Percentiles rank a stretch among this genome's conserved stretches.
These are phyloP conservation scores for Lacanobia wlatinum DNA, from an alignment of 2,888 invertebrate genomes.

Conservation along the genomic window DNA sequence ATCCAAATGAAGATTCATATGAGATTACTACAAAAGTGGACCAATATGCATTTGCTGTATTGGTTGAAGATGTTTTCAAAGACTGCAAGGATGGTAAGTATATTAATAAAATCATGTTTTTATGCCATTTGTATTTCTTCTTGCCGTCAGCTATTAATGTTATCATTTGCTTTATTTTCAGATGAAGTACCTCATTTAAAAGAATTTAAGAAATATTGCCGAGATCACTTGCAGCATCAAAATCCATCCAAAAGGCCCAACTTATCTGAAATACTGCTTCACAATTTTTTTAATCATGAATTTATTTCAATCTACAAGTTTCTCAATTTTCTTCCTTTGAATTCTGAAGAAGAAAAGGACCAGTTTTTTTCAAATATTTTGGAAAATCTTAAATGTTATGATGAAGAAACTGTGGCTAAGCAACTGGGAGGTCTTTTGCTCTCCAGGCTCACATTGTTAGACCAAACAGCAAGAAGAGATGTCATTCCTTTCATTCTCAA, in stretches of 20 bases:
- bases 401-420: conserved; percentile 95
- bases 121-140: neutral
- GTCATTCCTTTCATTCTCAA: conserved; percentile 93
- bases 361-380: conserved; percentile 94
- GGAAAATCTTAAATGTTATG: conserved; percentile 93
- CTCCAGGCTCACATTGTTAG: conserved; percentile 96
- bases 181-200: conserved; percentile 93
- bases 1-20: conserved; percentile 92
- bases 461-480: conserved; percentile 94
- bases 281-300: conserved; percentile 96
- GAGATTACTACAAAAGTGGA: conserved; percentile 92
- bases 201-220: conserved; percentile 93
- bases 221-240: conserved; percentile 92
- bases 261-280: conserved; percentile 92
- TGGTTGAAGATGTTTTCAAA: conserved; percentile 94
- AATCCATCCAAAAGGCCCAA: conserved; percentile 92
- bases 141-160: neutral
- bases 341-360: conserved; percentile 94
- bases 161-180: conserved; percentile 72
- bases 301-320: conserved; percentile 96
- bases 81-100: conserved; percentile 91
- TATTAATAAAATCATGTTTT: conserved; percentile 29
- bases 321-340: conserved; percentile 95
- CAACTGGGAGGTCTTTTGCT: conserved; percentile 95
- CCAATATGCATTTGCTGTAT: conserved; percentile 94